Evolutionary conservation across 2,888 invertebrate genomes (phyloP).

Genomic region (Chirona hameri): DNA sequence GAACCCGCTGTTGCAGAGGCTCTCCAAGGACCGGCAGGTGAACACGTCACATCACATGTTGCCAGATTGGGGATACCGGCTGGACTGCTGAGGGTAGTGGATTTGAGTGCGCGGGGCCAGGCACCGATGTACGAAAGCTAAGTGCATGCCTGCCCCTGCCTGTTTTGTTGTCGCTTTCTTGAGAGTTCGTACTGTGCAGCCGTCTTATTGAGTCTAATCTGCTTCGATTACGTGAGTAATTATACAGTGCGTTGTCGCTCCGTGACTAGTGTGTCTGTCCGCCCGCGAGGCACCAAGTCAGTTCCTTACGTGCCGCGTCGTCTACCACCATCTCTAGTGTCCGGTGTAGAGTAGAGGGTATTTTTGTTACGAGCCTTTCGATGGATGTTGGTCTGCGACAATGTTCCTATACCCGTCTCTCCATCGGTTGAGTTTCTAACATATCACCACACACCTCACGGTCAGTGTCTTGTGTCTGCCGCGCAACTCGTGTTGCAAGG

Average conservation of each 20-base stretch:
- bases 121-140: not conserved
- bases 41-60: no score
- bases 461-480: not conserved
- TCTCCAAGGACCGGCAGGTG: not conserved
- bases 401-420: not conserved
- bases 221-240: not conserved
- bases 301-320: not conserved
- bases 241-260: not conserved
- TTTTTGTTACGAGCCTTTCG: not conserved
- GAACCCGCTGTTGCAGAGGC: not conserved
- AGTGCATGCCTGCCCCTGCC: not conserved
- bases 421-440: not conserved
- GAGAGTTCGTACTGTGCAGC: not conserved
- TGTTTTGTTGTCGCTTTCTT: slow-evolving; percentile 1
- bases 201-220: not conserved
- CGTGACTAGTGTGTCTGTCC: not conserved
- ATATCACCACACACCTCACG: not conserved
- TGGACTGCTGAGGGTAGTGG: not conserved
- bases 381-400: not conserved
- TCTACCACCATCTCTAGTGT: not conserved
- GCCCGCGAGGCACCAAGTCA: not conserved
- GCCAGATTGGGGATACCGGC: not conserved
- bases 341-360: not conserved
- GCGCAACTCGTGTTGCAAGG: not conserved
- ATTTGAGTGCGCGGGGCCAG: not conserved